phyloP scores from a whole-genome alignment of 2,113 vertebrate species.

The Podarcis muralis region DNA sequence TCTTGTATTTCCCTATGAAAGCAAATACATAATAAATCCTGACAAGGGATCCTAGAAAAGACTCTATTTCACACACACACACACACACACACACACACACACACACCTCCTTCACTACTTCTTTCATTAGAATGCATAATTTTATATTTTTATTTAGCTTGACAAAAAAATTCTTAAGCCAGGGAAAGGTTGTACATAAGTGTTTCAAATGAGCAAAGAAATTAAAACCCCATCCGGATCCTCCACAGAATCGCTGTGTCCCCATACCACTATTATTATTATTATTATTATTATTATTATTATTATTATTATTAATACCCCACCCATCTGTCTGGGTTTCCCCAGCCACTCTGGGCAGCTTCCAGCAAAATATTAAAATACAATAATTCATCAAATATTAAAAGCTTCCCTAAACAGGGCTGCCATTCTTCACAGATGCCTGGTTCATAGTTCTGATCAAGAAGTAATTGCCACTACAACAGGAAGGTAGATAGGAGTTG shows the following conservation, averaged over 20 bases:
- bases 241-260: not conserved
- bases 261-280: no score
- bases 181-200: not conserved
- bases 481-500: not conserved
- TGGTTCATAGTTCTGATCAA: not conserved
- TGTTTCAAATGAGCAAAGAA: not conserved
- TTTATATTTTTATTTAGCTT: not conserved
- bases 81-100: not conserved
- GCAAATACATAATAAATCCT: not conserved
- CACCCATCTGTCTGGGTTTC: no score
- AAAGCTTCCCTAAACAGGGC: no score
- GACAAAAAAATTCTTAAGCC: not conserved
- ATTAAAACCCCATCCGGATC: not conserved
- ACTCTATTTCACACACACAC: not conserved
- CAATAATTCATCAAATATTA: no score
- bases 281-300: no score
- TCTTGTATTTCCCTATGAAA: not conserved
- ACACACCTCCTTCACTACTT: no score
- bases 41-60: not conserved
- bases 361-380: no score
- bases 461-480: not conserved
- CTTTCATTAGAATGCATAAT: not conserved
- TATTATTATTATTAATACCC: no score
- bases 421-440: not conserved
- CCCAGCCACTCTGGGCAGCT: no score